These are phyloP conservation scores for Aphis gossypii DNA, from an alignment of 1,140 invertebrate species.

Conservation along the genomic window DNA sequence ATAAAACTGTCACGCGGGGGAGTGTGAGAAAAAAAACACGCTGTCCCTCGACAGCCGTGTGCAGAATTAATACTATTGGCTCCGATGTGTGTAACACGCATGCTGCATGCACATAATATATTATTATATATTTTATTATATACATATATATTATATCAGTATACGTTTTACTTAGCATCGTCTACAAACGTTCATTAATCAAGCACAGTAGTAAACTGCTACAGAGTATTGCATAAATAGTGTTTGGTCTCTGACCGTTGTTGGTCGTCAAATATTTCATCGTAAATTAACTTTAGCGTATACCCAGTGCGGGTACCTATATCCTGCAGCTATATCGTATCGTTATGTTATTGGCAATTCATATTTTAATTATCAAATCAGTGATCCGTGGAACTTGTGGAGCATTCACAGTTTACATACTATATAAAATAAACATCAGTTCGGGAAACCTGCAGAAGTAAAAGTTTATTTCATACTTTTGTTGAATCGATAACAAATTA, in stretches of 20 bases:
- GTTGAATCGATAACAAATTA: not conserved
- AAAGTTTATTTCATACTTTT: not conserved
- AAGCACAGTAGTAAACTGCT: not conserved
- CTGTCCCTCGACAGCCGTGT: constrained; percentile 6
- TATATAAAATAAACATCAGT: not conserved
- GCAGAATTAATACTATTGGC: constrained; percentile 35
- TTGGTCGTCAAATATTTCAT: not conserved
- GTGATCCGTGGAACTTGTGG: no score
- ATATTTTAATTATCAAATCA: no score
- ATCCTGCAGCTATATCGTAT: not conserved
- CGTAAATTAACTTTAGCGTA: not conserved
- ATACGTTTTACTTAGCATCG: not conserved
- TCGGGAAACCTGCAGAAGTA: not conserved
- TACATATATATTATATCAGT: not conserved
- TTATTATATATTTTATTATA: not conserved
- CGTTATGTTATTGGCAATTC: no score
- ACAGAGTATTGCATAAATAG: not conserved
- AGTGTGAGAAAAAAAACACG: not conserved
- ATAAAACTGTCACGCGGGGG: constrained; percentile 30
- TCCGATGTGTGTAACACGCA: not conserved
- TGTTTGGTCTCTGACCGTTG: not conserved
- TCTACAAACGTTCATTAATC: constrained; percentile 26
- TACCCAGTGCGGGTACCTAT: not conserved
- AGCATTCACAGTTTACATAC: no score
- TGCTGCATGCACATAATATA: not conserved